Evolutionary conservation across 2,113 vertebrate species (phyloP).

Genomic region (Calyptommatus sinebrachiatus): DNA sequence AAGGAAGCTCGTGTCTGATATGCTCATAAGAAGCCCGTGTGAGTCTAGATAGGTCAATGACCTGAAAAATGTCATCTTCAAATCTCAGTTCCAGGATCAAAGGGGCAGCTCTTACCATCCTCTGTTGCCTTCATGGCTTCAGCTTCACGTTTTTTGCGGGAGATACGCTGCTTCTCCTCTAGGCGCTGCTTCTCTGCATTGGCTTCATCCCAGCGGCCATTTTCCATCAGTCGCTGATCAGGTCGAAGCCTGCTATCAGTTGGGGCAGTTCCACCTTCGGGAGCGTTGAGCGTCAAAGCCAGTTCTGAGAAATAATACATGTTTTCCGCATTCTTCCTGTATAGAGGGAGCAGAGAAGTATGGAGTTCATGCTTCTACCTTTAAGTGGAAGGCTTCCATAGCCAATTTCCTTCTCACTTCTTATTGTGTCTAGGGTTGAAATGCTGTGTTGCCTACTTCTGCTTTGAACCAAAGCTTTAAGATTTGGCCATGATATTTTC

Average conservation of each 20-base stretch:
- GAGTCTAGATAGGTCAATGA: background rate
- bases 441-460: too few relatives aligned
- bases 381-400: background rate
- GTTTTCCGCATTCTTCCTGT: constrained; percentile 88
- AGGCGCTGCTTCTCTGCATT: constrained; percentile 92
- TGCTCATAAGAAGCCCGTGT: background rate
- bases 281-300: constrained; percentile 89
- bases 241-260: constrained; percentile 90
- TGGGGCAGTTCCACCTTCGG: constrained; percentile 83
- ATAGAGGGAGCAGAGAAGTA: background rate
- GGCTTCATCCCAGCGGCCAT: constrained; percentile 92
- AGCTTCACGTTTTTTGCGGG: constrained; percentile 83
- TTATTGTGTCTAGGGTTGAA: too few relatives aligned
- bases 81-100: background rate
- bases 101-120: constrained; percentile 68
- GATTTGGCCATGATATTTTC: too few relatives aligned
- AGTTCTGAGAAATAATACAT: constrained; percentile 97
- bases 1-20: background rate
- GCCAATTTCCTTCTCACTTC: too few relatives aligned
- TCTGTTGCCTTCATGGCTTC: constrained; percentile 76
- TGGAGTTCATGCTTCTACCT: background rate
- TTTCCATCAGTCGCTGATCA: constrained; percentile 94
- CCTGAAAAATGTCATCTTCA: background rate
- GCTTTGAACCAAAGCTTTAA: too few relatives aligned
- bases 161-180: constrained; percentile 90